Percentiles rank a stretch among this genome's conserved stretches.
Evolutionary conservation across 2,888 invertebrate genomes (phyloP).

Genomic region (Xanthorhoe spadicearia): DNA sequence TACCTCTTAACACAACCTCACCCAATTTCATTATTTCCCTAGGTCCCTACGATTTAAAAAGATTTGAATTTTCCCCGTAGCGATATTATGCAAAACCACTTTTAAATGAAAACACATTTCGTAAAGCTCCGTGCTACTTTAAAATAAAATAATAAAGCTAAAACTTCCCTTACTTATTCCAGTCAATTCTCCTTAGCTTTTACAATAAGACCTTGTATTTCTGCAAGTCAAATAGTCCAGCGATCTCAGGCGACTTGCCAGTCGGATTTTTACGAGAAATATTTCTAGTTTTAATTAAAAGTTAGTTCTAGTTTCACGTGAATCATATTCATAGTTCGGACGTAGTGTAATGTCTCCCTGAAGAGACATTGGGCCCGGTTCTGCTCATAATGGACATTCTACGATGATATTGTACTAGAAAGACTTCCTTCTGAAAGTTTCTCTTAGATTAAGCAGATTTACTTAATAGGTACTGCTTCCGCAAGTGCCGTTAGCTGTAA

Average conservation of each 20-base stretch:
- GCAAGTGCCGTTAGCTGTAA: constrained; percentile 19
- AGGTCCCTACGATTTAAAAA: constrained; percentile 10
- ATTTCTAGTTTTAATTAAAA: constrained; percentile 75
- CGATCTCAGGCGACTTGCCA: constrained; percentile 42
- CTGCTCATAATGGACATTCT: constrained; percentile 56
- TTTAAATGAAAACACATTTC: constrained; percentile 35
- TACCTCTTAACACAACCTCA: not conserved
- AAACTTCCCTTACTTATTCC: constrained; percentile 38
- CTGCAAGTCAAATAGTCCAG: constrained; percentile 48
- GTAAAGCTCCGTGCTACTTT: constrained; percentile 34
- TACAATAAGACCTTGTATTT: constrained; percentile 43
- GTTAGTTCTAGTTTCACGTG: constrained; percentile 59
- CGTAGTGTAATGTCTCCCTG: constrained; percentile 62
- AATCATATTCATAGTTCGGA: constrained; percentile 65
- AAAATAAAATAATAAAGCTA: constrained; percentile 37
- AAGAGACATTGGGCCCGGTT: constrained; percentile 60
- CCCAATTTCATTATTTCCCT: constrained; percentile 4
- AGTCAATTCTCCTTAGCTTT: constrained; percentile 45
- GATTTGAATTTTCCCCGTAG: constrained; percentile 18
- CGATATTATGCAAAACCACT: constrained; percentile 31
- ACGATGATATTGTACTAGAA: constrained; percentile 49
- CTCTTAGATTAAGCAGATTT: constrained; percentile 38
- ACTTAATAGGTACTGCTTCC: constrained; percentile 30
- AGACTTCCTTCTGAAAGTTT: constrained; percentile 48
- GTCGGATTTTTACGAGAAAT: constrained; percentile 58